Evolutionary conservation across 1,140 invertebrate species (phyloP), one percentile per base, ranked within the genome.

Genomic region (Colletes gigas): DNA sequence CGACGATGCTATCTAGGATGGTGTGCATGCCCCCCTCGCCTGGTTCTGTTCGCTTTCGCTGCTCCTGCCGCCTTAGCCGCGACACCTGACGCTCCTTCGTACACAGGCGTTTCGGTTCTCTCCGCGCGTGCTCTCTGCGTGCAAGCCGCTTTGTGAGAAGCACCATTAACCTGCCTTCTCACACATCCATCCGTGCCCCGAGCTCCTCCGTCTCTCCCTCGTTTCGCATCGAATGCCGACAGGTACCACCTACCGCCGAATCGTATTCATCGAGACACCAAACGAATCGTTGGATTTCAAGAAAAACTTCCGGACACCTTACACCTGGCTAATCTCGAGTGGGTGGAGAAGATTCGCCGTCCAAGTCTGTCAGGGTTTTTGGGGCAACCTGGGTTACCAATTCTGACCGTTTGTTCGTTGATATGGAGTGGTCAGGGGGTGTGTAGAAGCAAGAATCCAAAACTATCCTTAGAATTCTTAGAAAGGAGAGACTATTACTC

Each of bases 1-100:
- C 82, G 89, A 91, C 88, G 91, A 92, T 92, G 88, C 89, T 92
- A 92, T 91, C 91, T 90, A 91, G 89, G 88, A 90, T 89, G 84
- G 83, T 86, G 70, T 88, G 81, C 81, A 85, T 86, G 87, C 89
- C 88, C 89, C 88, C 83, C 73, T 85, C 83, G 70, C 66, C 71
- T 30, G 30, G 30, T 30, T 30, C 30, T 77, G 72, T 69, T 87
- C 78, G 79, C 85, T 78, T 80, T 84, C 76, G 85, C 78, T 87
- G 66, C 75, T 73, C 50, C 78, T 78, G 73, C 68, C 73, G 78
- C 78, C 73, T 50, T 82, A 75, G 77, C 86, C 83, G 82, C 89
- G 90, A 91, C 91, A 92, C 91, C 91, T 92, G 91, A 92, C 91
- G 90, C 88, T 76, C 62, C 68, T 68, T 50, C 62, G 71, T 76